phyloP scores from a whole-genome alignment of 2,797 vertebrate species.

The Pagetopsis macropterus region DNA sequence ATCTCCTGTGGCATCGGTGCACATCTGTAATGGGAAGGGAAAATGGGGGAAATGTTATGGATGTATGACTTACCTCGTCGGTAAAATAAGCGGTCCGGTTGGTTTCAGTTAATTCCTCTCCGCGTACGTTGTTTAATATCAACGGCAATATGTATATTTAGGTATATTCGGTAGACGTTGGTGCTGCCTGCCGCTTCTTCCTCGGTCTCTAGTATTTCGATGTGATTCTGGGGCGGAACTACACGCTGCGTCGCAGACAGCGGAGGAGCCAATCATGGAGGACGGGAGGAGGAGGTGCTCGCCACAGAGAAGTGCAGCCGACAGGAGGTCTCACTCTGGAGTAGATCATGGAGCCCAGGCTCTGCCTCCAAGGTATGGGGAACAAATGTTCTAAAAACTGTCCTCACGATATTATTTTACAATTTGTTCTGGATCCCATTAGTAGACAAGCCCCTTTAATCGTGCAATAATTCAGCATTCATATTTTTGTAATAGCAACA shows the following conservation, averaged over 20 bases:
- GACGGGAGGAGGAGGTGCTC: conserved; percentile 43
- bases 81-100: conserved; percentile 36
- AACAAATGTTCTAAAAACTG: no score
- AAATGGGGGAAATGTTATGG: conserved; percentile 1
- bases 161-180: conserved; percentile 27
- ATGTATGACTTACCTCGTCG: conserved; percentile 64
- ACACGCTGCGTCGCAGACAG: conserved; percentile 74
- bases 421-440: no score
- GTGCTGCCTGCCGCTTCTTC: conserved; percentile 55
- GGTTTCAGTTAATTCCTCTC: conserved; percentile 25
- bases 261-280: conserved; percentile 65
- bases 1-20: conserved; percentile 64
- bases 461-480: no score
- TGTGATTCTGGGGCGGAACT: conserved; percentile 81
- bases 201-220: conserved; percentile 65
- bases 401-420: no score
- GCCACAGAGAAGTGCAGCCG: conserved; percentile 12
- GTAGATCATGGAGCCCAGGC: not conserved
- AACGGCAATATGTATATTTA: conserved; percentile 3
- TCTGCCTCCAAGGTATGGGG: not conserved
- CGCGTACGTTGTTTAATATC: not conserved
- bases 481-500: no score
- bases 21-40: conserved; percentile 68
- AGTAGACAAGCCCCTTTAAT: no score
- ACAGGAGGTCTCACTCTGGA: conserved; percentile 59